Percentiles rank a stretch among this genome's conserved stretches.
phyloP scores from a whole-genome alignment of 2,113 vertebrate species.

The Glaucidium brasilianum region DNA sequence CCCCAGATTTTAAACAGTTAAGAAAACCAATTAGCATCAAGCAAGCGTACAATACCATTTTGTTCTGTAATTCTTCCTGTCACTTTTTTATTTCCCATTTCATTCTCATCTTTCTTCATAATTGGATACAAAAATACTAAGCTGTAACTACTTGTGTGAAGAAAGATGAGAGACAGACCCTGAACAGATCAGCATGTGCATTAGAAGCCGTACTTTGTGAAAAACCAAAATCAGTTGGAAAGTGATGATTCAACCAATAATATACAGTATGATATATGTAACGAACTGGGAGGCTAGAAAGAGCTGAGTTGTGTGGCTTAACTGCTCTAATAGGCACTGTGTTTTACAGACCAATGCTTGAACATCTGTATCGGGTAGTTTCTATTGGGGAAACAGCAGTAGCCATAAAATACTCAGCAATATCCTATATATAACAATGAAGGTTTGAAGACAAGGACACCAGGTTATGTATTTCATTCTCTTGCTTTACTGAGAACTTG shows the following conservation, averaged over 20 bases:
- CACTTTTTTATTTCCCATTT: constrained; percentile 27
- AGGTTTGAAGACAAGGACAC: constrained; percentile 12
- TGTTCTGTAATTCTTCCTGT: constrained; percentile 24
- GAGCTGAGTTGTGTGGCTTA: constrained; percentile 2
- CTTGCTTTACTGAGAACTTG: neutral
- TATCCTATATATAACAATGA: neutral
- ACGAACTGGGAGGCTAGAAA: neutral
- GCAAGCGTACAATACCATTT: neutral
- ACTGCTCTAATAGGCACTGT: neutral
- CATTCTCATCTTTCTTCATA: constrained; percentile 43
- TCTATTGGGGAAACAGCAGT: neutral
- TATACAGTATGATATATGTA: neutral
- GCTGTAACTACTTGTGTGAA: neutral
- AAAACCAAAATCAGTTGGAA: neutral
- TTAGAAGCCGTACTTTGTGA: neutral
- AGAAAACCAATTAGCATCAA: constrained; percentile 37
- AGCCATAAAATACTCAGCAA: constrained; percentile 9
- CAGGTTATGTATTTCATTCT: neutral
- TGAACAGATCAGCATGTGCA: neutral
- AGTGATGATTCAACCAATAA: neutral
- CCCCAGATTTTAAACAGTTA: neutral
- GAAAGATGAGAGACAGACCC: neutral
- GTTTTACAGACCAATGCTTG: neutral
- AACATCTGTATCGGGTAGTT: neutral
- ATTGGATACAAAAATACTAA: constrained; percentile 30